Conservation (phyloP, 1,140 invertebrate genomes). For the Saccostrea echinata region DNA sequence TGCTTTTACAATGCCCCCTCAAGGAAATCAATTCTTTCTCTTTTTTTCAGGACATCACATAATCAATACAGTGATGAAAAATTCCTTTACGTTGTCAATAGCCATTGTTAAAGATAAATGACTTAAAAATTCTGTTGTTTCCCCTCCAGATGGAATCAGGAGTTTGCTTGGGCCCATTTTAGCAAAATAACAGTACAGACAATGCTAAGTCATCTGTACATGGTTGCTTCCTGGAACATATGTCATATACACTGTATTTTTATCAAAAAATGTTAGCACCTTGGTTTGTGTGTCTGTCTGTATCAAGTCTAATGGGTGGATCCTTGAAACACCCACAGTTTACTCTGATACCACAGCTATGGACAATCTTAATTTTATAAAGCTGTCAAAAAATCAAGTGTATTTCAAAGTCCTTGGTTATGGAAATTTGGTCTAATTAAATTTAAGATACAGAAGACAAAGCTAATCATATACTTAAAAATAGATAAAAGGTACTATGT, state of each 20-base stretch:
- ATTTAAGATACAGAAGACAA: too few species aligned
- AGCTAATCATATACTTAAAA: too few species aligned
- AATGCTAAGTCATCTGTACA: neutral
- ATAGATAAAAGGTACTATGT: too few species aligned
- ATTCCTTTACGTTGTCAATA: conserved; percentile 42
- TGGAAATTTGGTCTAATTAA: too few species aligned
- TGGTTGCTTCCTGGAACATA: neutral
- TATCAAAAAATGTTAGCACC: neutral
- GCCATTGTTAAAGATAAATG: conserved; percentile 37
- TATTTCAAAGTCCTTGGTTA: too few species aligned
- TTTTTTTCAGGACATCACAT: conserved; percentile 17
- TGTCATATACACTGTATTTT: neutral
- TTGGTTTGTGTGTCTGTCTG: neutral
- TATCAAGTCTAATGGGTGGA: neutral
- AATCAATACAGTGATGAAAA: conserved; percentile 26
- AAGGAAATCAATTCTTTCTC: conserved; percentile 28
- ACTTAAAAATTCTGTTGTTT: conserved; percentile 42
- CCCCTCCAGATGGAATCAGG: neutral
- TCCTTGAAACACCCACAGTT: too few species aligned
- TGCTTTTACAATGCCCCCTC: conserved; percentile 5
- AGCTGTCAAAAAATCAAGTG: too few species aligned
- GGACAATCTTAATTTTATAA: too few species aligned
- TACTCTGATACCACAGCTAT: too few species aligned
- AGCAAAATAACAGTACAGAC: neutral
- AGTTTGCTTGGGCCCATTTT: neutral